A percentile compares a stretch with the other conserved stretches of the same genome.
Evolutionary conservation across 1,140 invertebrate genomes (phyloP).

Genomic region (Euura lappo): DNA sequence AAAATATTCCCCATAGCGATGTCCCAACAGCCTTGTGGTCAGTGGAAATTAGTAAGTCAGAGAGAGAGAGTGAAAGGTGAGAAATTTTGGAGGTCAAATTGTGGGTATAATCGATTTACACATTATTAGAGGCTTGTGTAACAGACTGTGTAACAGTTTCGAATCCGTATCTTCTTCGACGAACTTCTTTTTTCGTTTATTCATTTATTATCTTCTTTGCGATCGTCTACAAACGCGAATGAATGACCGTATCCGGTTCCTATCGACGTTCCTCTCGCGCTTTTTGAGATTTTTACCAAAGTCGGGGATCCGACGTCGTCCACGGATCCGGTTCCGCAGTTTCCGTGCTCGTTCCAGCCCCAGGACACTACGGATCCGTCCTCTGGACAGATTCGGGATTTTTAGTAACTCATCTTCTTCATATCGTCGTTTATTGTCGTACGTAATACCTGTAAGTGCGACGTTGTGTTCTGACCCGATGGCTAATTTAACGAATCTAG

Average conservation of each 20-base stretch:
- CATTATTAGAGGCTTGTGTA: too few species aligned
- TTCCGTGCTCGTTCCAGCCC: slow-evolving; percentile 93
- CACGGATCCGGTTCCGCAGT: slow-evolving; percentile 76
- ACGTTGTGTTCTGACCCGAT: slow-evolving; percentile 83
- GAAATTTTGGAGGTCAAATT: too few species aligned
- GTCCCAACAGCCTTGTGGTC: too few species aligned
- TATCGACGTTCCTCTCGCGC: slow-evolving; percentile 48
- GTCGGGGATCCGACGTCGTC: slow-evolving; percentile 64
- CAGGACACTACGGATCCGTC: slow-evolving; percentile 73
- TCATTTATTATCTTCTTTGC: slow-evolving; percentile 9
- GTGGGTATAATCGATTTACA: too few species aligned
- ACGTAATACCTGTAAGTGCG: slow-evolving; percentile 56
- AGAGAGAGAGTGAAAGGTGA: too few species aligned
- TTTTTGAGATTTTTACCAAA: slow-evolving; percentile 44
- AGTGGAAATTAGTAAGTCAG: too few species aligned
- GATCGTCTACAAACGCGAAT: slow-evolving; percentile 59
- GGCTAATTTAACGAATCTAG: slow-evolving; percentile 63
- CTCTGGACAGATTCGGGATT: slow-evolving; percentile 46
- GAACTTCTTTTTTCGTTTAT: slow-evolving; percentile 4
- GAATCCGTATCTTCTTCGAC: neutral
- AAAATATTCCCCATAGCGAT: too few species aligned
- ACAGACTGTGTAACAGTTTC: too few species aligned
- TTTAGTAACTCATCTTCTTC: neutral
- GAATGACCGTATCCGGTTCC: slow-evolving; percentile 65
- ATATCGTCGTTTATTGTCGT: neutral